phyloP scores from a whole-genome alignment of 2,888 invertebrate species.

The Tuberolachnus salignus region DNA sequence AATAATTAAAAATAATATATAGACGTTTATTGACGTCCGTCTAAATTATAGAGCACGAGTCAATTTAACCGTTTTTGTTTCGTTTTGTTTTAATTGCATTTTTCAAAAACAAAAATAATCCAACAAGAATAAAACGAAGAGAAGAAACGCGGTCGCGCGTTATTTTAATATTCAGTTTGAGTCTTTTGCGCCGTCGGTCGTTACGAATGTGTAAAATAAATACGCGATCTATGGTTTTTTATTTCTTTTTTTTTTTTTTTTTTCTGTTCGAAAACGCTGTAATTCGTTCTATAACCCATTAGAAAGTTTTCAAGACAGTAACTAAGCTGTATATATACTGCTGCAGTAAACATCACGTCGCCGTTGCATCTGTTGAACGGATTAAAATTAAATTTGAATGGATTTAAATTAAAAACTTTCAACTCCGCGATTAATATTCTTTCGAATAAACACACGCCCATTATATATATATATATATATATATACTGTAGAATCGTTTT shows the following conservation, averaged over 20 bases:
- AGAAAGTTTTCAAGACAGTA: constrained; percentile 36
- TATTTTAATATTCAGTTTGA: constrained; percentile 29
- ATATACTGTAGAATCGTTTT: no score
- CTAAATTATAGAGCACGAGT: not conserved
- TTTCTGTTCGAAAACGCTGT: not conserved
- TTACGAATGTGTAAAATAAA: not conserved
- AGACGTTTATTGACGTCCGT: no score
- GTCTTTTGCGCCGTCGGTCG: not conserved
- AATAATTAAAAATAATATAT: no score
- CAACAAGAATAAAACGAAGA: not conserved
- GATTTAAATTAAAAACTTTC: constrained; percentile 40
- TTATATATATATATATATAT: no score
- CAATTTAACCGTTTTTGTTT: not conserved
- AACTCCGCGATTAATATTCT: constrained; percentile 12
- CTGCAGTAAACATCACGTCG: constrained; percentile 32
- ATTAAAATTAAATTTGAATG: constrained; percentile 37
- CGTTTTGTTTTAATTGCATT: not conserved
- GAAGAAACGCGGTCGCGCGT: no score
- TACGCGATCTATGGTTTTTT: constrained; percentile 24
- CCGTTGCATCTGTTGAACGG: constrained; percentile 36
- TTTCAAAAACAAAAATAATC: not conserved
- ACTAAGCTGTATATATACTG: not conserved
- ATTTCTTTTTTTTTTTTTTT: no score
- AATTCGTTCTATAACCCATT: constrained; percentile 28
- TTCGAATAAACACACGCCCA: not conserved